phyloP scores from a whole-genome alignment of 2,797 vertebrate genomes.

The Allobates femoralis region DNA sequence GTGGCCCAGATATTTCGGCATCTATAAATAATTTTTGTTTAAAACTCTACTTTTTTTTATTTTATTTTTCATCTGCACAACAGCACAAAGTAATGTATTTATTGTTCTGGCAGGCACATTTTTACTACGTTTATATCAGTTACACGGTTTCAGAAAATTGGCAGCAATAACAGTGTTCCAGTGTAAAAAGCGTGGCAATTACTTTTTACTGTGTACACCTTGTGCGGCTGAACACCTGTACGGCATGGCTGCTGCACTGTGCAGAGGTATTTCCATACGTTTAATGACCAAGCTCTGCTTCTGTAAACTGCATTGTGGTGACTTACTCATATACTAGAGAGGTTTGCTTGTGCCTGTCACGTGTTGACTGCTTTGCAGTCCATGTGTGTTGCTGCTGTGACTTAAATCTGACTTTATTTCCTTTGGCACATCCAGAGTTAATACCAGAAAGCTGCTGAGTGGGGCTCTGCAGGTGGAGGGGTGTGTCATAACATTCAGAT shows the following conservation, averaged over 20 bases:
- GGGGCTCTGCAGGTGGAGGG: too few relatives aligned
- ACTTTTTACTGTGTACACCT: slow-evolving; percentile 64
- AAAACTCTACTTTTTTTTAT: slow-evolving; percentile 29
- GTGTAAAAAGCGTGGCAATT: slow-evolving; percentile 61
- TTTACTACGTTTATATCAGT: slow-evolving; percentile 62
- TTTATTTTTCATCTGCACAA: slow-evolving; percentile 57
- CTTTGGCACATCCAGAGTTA: too few relatives aligned
- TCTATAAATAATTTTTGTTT: slow-evolving; percentile 62
- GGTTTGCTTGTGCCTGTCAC: neutral
- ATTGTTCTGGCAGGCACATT: slow-evolving; percentile 56
- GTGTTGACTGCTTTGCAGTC: too few relatives aligned
- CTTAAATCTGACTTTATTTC: too few relatives aligned
- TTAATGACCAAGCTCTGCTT: slow-evolving; percentile 51
- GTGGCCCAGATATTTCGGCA: slow-evolving; percentile 59
- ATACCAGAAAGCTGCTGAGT: too few relatives aligned
- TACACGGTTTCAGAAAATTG: slow-evolving; percentile 59
- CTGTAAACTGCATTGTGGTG: slow-evolving; percentile 28
- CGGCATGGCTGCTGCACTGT: slow-evolving; percentile 4
- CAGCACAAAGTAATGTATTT: slow-evolving; percentile 59
- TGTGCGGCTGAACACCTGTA: slow-evolving; percentile 61
- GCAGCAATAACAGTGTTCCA: slow-evolving; percentile 61
- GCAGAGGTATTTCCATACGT: slow-evolving; percentile 34
- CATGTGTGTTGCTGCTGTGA: too few relatives aligned
- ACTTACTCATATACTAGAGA: neutral
- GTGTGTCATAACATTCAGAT: too few relatives aligned